Evolutionary conservation across 37 sponge, comb jelly and placozoan species (phyloP).

Genomic region (Mnemiopsis leidyi): DNA sequence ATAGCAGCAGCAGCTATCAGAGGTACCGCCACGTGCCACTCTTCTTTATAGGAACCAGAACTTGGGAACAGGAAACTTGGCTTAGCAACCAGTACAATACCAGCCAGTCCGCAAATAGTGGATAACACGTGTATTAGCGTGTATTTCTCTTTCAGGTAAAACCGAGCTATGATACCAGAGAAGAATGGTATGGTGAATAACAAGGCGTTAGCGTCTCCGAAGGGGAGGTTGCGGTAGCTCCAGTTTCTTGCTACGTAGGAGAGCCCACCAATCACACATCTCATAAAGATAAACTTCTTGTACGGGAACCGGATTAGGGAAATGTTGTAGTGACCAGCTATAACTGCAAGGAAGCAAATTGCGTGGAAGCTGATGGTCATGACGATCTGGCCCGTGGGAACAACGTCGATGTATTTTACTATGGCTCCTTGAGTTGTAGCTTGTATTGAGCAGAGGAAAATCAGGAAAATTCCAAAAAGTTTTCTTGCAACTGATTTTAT

Average conservation of each 20-base stretch:
- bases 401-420: not conserved
- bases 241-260: not conserved
- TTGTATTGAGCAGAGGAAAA: not conserved
- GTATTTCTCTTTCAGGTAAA: constrained; percentile 9
- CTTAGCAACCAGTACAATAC: not conserved
- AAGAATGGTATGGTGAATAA: not conserved
- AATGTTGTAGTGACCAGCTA: not conserved
- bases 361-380: not conserved
- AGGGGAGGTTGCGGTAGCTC: not conserved
- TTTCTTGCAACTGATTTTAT: not conserved
- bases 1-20: not conserved
- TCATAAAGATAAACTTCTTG: not conserved
- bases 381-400: not conserved
- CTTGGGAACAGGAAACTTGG: not conserved
- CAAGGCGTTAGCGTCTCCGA: not conserved
- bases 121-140: not conserved
- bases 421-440: not conserved
- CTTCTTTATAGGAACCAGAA: not conserved
- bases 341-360: not conserved
- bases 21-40: not conserved
- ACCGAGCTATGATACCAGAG: not conserved
- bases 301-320: not conserved
- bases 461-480: not conserved
- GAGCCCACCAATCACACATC: not conserved
- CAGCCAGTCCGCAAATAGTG: not conserved